Conservation (phyloP, 2,888 invertebrate genomes). For the Tenthredo livida region DNA sequence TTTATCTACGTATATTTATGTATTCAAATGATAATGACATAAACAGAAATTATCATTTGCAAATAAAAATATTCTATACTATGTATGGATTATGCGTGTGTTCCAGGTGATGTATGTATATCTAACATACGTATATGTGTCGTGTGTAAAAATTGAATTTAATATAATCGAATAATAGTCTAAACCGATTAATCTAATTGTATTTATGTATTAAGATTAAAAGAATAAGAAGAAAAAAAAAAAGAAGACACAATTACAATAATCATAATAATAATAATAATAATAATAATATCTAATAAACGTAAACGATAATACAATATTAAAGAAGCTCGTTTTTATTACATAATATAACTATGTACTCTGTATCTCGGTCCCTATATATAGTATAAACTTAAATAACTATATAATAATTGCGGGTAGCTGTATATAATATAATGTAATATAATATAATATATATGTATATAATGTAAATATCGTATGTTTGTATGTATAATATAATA, state of each 20-base stretch:
- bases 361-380: conserved; percentile 52
- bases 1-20: not conserved
- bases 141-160: not conserved
- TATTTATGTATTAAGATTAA: not conserved
- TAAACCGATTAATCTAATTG: not conserved
- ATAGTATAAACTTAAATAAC: conserved; percentile 40
- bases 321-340: conserved; percentile 69
- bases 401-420: conserved; percentile 46
- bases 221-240: not conserved
- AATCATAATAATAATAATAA: not conserved
- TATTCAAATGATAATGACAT: not conserved
- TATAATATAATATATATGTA: conserved; percentile 14
- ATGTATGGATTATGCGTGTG: not conserved
- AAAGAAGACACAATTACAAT: too few species aligned
- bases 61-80: conserved; percentile 2
- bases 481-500: not conserved
- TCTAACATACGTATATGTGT: not conserved
- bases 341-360: conserved; percentile 34
- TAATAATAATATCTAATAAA: not conserved
- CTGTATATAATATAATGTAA: not conserved
- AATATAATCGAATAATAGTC: not conserved
- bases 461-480: not conserved
- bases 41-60: not conserved
- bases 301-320: conserved; percentile 41
- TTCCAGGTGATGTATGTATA: too few species aligned